A percentile compares a stretch with the other conserved stretches of the same genome.
Conservation (phyloP, 2,113 vertebrate species). For the Syngnathoides biaculeatus region DNA sequence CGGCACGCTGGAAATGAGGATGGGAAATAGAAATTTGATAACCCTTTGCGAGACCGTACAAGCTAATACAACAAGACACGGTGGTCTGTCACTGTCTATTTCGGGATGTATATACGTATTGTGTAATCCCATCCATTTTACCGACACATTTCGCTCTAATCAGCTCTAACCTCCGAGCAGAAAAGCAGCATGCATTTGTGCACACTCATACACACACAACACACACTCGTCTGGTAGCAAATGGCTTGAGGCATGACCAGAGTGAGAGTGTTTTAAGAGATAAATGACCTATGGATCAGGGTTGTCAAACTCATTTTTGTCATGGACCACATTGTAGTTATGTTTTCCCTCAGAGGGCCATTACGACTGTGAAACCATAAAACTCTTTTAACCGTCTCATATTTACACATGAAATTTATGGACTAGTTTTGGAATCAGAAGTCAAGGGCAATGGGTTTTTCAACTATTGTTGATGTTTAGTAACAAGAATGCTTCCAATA, state of each 20-base stretch:
- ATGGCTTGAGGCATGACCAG: slow-evolving; percentile 7
- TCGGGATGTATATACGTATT: slow-evolving; percentile 5
- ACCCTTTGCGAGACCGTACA: neutral
- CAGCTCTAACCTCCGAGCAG: slow-evolving; percentile 2
- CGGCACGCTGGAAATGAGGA: neutral
- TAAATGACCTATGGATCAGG: too few species aligned
- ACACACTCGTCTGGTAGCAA: neutral
- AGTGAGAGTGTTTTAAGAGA: slow-evolving; percentile 4
- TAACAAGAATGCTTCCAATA: too few species aligned
- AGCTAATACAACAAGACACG: slow-evolving; percentile 19
- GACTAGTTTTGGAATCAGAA: too few species aligned
- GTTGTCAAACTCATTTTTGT: too few species aligned
- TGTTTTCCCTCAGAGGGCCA: too few species aligned
- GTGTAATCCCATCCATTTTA: slow-evolving; percentile 19
- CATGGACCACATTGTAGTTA: too few species aligned
- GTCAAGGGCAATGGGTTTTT: too few species aligned
- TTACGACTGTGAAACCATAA: too few species aligned
- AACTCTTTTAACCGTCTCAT: too few species aligned
- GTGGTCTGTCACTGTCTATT: slow-evolving; percentile 23
- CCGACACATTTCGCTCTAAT: slow-evolving; percentile 18
- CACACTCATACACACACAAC: neutral
- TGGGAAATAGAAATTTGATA: slow-evolving; percentile 9
- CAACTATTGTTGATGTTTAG: too few species aligned
- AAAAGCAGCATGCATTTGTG: neutral
- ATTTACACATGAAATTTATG: too few species aligned